Evolutionary conservation across 64 coral and sea anemone species (phyloP).

Genomic region (Dendrophyllia cribrosa): DNA sequence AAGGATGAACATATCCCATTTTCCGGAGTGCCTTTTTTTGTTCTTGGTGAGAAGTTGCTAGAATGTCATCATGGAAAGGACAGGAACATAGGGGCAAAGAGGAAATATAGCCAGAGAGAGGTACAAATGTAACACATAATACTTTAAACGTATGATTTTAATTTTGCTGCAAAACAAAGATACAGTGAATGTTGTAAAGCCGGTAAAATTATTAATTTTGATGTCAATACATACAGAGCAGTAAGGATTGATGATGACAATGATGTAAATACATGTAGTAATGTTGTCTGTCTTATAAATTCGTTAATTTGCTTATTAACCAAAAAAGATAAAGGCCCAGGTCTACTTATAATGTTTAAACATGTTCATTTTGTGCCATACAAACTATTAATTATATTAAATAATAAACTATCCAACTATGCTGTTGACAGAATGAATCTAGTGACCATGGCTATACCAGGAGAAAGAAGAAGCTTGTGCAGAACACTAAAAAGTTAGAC

Average conservation of each 20-base stretch:
- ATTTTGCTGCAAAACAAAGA: background rate
- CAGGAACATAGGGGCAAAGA: constrained; percentile 38
- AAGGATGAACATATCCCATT: constrained; percentile 24
- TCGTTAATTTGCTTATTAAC: background rate
- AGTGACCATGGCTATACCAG: constrained; percentile 44
- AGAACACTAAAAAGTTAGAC: constrained; percentile 59
- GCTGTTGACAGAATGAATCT: background rate
- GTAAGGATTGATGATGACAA: background rate
- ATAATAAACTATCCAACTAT: background rate
- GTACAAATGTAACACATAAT: background rate
- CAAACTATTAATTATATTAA: background rate
- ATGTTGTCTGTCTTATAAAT: background rate
- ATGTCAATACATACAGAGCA: background rate
- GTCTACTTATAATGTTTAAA: background rate
- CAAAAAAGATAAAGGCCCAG: background rate
- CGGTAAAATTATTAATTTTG: no score
- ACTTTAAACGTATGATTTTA: background rate
- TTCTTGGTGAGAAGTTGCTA: constrained; percentile 40
- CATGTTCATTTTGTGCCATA: background rate
- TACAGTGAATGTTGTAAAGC: background rate
- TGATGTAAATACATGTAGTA: background rate
- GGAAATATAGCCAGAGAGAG: constrained; percentile 28
- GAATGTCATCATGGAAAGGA: constrained; percentile 68
- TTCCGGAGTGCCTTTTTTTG: constrained; percentile 54
- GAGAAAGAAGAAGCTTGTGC: constrained; percentile 32